A percentile compares a stretch with the other conserved stretches of the same genome.
phyloP scores from a whole-genome alignment of 2,113 vertebrate species.

The Antigone vipio region DNA sequence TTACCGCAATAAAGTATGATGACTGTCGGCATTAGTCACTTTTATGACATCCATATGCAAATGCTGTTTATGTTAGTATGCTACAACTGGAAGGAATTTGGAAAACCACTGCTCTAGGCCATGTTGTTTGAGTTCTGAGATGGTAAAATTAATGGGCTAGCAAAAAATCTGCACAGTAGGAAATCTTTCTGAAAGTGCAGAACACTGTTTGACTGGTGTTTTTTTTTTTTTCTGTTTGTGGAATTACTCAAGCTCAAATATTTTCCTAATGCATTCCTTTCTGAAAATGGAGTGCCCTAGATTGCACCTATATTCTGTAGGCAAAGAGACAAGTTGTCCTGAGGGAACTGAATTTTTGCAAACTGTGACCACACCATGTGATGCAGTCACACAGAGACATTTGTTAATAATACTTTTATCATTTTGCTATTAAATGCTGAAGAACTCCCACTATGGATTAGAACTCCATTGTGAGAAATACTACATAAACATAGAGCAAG shows the following conservation, averaged over 20 bases:
- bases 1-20: constrained; percentile 22
- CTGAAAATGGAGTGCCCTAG: background rate
- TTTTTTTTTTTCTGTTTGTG: background rate
- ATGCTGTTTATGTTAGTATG: constrained; percentile 45
- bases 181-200: constrained; percentile 30
- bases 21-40: constrained; percentile 49
- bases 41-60: constrained; percentile 66
- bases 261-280: background rate
- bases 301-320: background rate
- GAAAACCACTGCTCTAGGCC: constrained; percentile 43
- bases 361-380: background rate
- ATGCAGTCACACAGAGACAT: background rate
- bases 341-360: background rate
- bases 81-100: constrained; percentile 64
- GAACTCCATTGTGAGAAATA: background rate
- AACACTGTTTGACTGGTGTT: background rate
- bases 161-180: constrained; percentile 46
- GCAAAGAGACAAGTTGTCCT: background rate
- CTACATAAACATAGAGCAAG: background rate
- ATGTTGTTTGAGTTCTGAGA: constrained; percentile 38
- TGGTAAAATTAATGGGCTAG: constrained; percentile 38
- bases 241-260: constrained; percentile 21
- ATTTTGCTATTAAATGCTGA: background rate
- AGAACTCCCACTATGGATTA: background rate
- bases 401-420: background rate